These are phyloP conservation scores for Tauraco erythrolophus DNA, from an alignment of 2,113 vertebrate species.

Conservation along the genomic window DNA sequence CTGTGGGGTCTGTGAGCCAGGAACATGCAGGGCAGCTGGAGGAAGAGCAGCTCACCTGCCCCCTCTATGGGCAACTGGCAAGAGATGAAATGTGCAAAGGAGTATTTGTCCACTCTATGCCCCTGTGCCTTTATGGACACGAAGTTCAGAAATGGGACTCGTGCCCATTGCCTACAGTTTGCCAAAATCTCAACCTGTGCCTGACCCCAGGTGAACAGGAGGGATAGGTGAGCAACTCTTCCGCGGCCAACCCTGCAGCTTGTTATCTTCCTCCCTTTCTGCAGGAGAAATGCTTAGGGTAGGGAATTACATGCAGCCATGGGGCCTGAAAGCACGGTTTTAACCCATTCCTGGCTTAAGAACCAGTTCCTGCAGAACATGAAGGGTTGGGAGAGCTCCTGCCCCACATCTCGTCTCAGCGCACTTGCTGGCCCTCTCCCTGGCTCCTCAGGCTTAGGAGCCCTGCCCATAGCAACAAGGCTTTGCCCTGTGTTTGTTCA, in stretches of 20 bases:
- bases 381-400: not conserved
- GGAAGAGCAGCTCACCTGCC: not conserved
- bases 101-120: not conserved
- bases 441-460: not conserved
- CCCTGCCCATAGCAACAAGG: not conserved
- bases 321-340: not conserved
- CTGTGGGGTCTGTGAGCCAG: not conserved
- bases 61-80: not conserved
- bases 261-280: not conserved
- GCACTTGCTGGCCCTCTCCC: not conserved
- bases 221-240: not conserved
- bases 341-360: not conserved
- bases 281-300: not conserved
- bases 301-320: not conserved
- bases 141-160: not conserved
- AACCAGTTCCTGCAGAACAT: not conserved
- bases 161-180: slow-evolving; percentile 20
- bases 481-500: slow-evolving; percentile 60
- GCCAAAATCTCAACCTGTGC: not conserved
- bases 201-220: not conserved
- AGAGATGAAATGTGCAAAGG: not conserved
- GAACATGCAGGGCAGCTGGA: not conserved
- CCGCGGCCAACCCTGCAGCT: not conserved
- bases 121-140: not conserved
- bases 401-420: not conserved